Base-by-base conservation (phyloP, 35 echinoderm and acorn worm genomes). In the Diadema setosum region DNA sequence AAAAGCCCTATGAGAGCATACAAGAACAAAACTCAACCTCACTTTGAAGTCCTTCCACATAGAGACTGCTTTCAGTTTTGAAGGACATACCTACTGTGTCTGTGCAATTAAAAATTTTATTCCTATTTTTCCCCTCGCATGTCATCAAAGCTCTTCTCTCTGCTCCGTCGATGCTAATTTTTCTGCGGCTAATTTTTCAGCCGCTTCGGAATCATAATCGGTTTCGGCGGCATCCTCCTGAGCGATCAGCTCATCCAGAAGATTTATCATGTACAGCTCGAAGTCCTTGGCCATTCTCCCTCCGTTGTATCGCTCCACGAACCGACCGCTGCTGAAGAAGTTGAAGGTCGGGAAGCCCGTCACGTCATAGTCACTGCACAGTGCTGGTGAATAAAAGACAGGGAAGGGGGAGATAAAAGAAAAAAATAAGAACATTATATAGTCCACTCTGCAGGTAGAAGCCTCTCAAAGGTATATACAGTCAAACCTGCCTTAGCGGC, bases 341-440 rank as follows among this genome's bases (percentile, higher is more conserved):
- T 93, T 94, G 73, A 97, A 94, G 14, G 95, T 94, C 26, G 95
- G 95, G 60, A 85, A 97, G 2, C 95, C 95, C 42, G 61, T 63
- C 6, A 97, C 88, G 20, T 83, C 91, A 81, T 86, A 84, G 46
- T 93, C 36, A 12, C 76, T 37, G 84, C 95, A 97, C 59, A 91
- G 82, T 88, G 88, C 95, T 97, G 65, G 33, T 21, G 37, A 39
- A 64, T 16, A 31, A 58, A 40, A 91, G 81, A 82, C 23, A 58
- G 21, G 63, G 5, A 5, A 24, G 33, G 39, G 37, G 86, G 69
- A 75, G 36, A 52, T 1, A 59, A 48, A 39, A 4, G 70, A 81
- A 50, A 46, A 46, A 82, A 17, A 32, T 23, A 9, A 27, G 23
- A 40, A 74, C 25, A 91, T 0, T 5, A n/a, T n/a, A n/a, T n/a